Percentiles rank a stretch among this genome's conserved stretches.
phyloP scores from a whole-genome alignment of 1,140 invertebrate genomes.

The Orchesella cincta region DNA sequence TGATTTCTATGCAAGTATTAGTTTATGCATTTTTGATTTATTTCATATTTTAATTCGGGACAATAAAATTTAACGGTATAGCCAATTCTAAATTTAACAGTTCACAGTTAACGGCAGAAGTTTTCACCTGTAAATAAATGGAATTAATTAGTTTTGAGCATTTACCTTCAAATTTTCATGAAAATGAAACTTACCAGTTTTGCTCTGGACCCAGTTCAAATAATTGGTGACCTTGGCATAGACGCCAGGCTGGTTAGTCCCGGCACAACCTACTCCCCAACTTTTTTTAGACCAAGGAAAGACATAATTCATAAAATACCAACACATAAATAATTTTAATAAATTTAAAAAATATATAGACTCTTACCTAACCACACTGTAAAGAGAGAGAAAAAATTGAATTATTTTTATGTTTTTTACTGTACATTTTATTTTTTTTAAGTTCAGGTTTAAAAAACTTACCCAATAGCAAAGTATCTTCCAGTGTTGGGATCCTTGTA shows the following conservation, averaged over 20 bases:
- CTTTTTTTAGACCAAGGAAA: too few species aligned
- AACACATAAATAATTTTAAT: too few species aligned
- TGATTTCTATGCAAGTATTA: too few species aligned
- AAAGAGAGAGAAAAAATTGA: neutral
- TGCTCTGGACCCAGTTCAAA: conserved; percentile 33
- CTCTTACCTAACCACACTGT: neutral
- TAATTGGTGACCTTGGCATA: conserved; percentile 38
- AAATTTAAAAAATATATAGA: neutral
- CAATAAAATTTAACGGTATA: neutral
- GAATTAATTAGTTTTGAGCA: neutral
- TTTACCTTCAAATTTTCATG: too few species aligned
- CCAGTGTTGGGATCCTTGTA: conserved; percentile 60
- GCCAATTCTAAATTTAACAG: neutral
- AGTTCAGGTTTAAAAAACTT: neutral
- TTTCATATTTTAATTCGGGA: neutral
- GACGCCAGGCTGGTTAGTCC: conserved; percentile 37
- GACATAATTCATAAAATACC: too few species aligned
- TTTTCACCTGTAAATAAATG: neutral
- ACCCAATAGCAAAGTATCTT: conserved; percentile 58
- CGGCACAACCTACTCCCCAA: conserved; percentile 33
- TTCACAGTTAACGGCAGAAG: neutral
- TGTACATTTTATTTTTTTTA: neutral
- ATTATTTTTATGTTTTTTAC: neutral
- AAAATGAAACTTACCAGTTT: conserved; percentile 9
- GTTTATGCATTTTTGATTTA: neutral